These are phyloP conservation scores for Spisula solida DNA, from an alignment of 2,888 invertebrate genomes.

Conservation along the genomic window DNA sequence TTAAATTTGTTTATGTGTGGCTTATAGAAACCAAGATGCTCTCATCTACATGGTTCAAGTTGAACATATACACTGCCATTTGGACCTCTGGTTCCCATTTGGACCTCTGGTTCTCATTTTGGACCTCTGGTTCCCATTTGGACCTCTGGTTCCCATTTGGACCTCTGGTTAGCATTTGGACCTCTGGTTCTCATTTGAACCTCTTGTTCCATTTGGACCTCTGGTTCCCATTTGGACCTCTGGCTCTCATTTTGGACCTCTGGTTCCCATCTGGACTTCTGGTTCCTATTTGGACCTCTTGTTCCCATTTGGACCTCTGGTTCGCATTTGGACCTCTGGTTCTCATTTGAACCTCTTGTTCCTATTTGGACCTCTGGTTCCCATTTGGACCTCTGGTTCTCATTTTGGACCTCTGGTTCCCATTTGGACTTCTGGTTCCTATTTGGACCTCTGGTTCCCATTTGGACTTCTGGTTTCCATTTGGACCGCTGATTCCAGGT, in stretches of 20 bases:
- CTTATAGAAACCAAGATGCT: slow-evolving; percentile 26
- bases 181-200: background rate
- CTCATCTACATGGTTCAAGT: background rate
- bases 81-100: background rate
- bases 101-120: background rate
- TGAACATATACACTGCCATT: slow-evolving; percentile 17
- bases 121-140: background rate
- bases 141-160: background rate
- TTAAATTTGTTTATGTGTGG: slow-evolving; percentile 24
- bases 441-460: background rate
- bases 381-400: background rate
- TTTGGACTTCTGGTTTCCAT: too few species aligned
- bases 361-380: background rate
- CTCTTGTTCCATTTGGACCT: background rate
- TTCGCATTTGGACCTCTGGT: slow-evolving; percentile 2
- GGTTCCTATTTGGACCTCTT: background rate
- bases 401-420: background rate
- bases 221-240: background rate
- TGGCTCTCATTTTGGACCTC: background rate
- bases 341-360: too few species aligned
- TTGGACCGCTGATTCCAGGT: background rate
- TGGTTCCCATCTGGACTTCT: slow-evolving; percentile 15
- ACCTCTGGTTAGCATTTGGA: background rate
- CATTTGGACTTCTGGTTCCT: too few species aligned
- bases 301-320: too few species aligned